Percentiles rank a stretch among this genome's conserved stretches.
Conservation (phyloP, 2,888 invertebrate genomes). For the Diarsia dahlii region DNA sequence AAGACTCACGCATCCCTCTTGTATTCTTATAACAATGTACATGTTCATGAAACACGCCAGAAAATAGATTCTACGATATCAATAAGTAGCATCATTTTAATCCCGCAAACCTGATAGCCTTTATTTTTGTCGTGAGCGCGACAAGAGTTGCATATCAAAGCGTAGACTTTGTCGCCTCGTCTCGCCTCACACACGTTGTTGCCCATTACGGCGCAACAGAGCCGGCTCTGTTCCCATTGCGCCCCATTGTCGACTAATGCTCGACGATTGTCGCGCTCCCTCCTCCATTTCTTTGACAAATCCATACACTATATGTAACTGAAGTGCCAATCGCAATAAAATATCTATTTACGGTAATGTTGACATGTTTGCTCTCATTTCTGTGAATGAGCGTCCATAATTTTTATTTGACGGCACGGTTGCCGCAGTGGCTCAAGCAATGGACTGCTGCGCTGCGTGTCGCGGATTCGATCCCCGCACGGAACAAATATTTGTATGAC, state of each 20-base stretch:
- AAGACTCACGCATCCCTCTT: not conserved
- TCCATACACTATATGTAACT: slow-evolving; percentile 14
- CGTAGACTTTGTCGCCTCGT: not conserved
- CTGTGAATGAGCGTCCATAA: slow-evolving; percentile 17
- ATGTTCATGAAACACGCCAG: not conserved
- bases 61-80: not conserved
- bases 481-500: too few species aligned
- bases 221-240: slow-evolving; percentile 20
- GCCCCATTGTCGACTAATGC: slow-evolving; percentile 20
- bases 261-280: slow-evolving; percentile 6
- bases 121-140: not conserved
- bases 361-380: slow-evolving; percentile 6
- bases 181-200: slow-evolving; percentile 25
- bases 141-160: slow-evolving; percentile 37
- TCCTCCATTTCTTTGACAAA: not conserved
- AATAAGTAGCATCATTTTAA: not conserved
- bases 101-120: not conserved
- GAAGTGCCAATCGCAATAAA: slow-evolving; percentile 2
- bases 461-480: too few species aligned
- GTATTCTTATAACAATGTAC: not conserved
- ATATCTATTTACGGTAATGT: slow-evolving; percentile 12
- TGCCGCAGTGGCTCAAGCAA: too few species aligned
- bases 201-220: slow-evolving; percentile 38
- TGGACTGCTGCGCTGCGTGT: too few species aligned
- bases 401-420: too few species aligned